Percentiles rank a stretch among this genome's conserved stretches.
Conservation (phyloP, 2,888 invertebrate genomes). For the Spilosoma lubricipeda region DNA sequence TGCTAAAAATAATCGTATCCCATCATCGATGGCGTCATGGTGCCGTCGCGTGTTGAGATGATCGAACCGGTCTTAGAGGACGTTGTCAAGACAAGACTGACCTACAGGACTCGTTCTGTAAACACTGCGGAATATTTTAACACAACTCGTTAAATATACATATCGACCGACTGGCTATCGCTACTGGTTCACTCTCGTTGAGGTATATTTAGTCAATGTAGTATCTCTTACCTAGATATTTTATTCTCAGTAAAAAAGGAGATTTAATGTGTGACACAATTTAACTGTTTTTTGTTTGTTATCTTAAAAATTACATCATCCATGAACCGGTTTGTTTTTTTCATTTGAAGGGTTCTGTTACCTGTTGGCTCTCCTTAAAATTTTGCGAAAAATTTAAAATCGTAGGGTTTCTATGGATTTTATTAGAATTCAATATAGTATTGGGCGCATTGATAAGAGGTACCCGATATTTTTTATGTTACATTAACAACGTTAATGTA, state of each 20-base stretch:
- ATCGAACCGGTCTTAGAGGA: constrained; percentile 51
- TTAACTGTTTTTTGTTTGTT: too few relatives aligned
- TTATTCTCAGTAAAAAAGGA: not conserved
- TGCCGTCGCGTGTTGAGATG: constrained; percentile 26
- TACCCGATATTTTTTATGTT: too few relatives aligned
- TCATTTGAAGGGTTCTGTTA: too few relatives aligned
- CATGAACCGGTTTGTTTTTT: too few relatives aligned
- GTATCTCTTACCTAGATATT: not conserved
- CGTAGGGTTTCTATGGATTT: too few relatives aligned
- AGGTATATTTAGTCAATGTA: not conserved
- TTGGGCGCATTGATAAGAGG: too few relatives aligned
- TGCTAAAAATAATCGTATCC: constrained; percentile 17
- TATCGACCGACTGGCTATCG: constrained; percentile 24
- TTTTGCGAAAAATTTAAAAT: too few relatives aligned
- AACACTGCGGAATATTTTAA: constrained; percentile 50
- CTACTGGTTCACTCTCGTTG: not conserved
- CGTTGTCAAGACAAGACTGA: constrained; percentile 56
- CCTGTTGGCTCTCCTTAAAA: too few relatives aligned
- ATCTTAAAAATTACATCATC: too few relatives aligned
- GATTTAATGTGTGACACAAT: too few relatives aligned
- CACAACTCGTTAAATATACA: constrained; percentile 49
- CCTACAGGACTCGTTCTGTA: constrained; percentile 61
- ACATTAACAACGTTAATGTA: too few relatives aligned
- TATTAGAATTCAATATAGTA: too few relatives aligned
- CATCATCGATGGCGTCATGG: constrained; percentile 19